Evolutionary conservation across 1,140 invertebrate species (phyloP), one percentile per base, ranked within the genome.

Genomic region (Ceratitis capitata): DNA sequence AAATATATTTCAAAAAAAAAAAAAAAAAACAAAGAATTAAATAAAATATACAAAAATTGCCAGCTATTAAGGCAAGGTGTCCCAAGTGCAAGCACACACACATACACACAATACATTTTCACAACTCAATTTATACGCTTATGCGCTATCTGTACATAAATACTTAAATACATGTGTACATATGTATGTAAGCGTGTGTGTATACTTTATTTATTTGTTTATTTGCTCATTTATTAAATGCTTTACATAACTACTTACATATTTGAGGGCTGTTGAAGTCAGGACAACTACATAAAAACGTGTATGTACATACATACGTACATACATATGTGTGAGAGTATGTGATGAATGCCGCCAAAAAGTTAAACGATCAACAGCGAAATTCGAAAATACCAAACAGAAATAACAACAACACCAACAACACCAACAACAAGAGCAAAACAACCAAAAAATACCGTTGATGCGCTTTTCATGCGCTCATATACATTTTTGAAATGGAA

Each of bases 401-500:
- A 2, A 61, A 69, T n/a, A 56, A 56, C 19, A 6, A 0, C 49
- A 53, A 56, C 19, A 56, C 6, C 2, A 56, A 56, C 51, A 53
- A 53, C 3, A 53, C 5, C 19, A 53, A 53, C 51, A 53, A 32
- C 2, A 19, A 29, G 16, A n/a, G n/a, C n/a, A n/a, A n/a, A n/a
- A n/a, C n/a, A n/a, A n/a, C n/a, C n/a, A n/a, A 16, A 69, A 69
- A 19, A 12, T 64, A 35, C 19, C 16, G 32, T 16, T 32, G 32
- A 69, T 69, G 61, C 39, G 78, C n/a, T 47, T 82, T 42, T 82
- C 26, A 82, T 82, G 78, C 26, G 78, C 78, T 47, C 78, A 82
- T 82, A 82, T 82, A 82, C 45, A 69, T 82, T 45, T 82, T 82
- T 82, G 47, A 82, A 82, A 82, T 82, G 39, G 47, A 82, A 82